Base-by-base conservation (phyloP, 2,113 vertebrate species). In the Lagopus muta region DNA sequence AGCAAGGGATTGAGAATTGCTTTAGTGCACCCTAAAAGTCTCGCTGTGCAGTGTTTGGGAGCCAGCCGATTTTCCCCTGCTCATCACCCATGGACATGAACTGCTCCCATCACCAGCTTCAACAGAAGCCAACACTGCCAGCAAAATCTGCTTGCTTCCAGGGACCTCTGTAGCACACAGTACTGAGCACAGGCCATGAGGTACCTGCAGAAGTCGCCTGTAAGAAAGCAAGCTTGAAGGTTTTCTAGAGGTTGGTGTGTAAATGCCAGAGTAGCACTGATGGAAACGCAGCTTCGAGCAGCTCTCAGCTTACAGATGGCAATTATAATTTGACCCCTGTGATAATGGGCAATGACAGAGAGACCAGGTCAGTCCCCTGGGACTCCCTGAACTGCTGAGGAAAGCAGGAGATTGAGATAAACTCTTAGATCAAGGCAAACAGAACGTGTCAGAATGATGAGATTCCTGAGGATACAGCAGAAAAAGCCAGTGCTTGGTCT, bases 161-260 rank as follows among this genome's bases (percentile, higher is more conserved):
- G 47, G 55, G 73, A 27, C 18, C 14, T 30, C 32, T 0, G 50
- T 8, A 19, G 19, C 1, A 5, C n/a, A 4, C 42, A 0, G 2
- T 16, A 2, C 62, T 22, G 72, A 4, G 4, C 32, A 13, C 43
- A 36, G 61, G 3, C 67, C 57, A 18, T 42, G n/a, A 55, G 48
- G 66, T 65, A 69, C 48, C 76, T 65, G 61, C 42, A 22, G 5
- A 30, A 12, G 50, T 1, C 69, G 60, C 47, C 42, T 79, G 85
- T 60, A 30, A 72, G 2, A 10, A 67, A 80, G 58, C 19, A 30
- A 34, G 61, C 57, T 7, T 17, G 19, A n/a, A 42, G 45, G 55
- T 17, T 74, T 65, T 65, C 42, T 66, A 74, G 77, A 50, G 50
- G 58, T 7, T 43, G 86, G 11, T 25, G 28, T 25, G 81, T 34